These are phyloP conservation scores for Ciconia nigra DNA, from an alignment of 2,797 vertebrate genomes.

Conservation along the genomic window DNA sequence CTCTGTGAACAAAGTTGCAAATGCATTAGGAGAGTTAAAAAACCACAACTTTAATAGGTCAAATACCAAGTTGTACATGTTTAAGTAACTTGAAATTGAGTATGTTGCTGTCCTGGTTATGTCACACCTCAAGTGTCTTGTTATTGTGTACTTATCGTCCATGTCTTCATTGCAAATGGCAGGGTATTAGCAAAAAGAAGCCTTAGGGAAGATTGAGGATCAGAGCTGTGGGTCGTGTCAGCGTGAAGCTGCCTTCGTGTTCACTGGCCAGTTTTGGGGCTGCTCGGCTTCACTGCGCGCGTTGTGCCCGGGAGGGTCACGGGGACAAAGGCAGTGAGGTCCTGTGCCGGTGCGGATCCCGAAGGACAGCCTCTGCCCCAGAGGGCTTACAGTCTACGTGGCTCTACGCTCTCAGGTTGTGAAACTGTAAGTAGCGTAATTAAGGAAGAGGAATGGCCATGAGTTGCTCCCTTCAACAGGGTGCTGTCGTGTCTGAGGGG, in stretches of 20 bases:
- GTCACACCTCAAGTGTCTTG: background rate
- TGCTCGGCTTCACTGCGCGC: rapidly evolving
- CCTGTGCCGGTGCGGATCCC: background rate
- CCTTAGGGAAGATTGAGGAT: background rate
- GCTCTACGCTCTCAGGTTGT: background rate
- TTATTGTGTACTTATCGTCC: rapidly evolving
- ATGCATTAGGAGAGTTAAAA: background rate
- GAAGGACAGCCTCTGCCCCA: background rate
- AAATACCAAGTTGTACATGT: background rate
- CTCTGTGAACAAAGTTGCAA: background rate
- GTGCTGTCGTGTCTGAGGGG: background rate
- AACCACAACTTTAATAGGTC: background rate
- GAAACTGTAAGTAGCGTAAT: background rate
- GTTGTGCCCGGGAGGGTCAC: background rate
- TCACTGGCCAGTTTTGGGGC: rapidly evolving
- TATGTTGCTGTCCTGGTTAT: background rate
- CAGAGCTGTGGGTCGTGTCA: rapidly evolving
- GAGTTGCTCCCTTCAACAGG: background rate
- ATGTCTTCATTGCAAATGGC: rapidly evolving
- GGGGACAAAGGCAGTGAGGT: background rate
- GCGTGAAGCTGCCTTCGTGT: rapidly evolving
- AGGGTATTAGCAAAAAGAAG: background rate
- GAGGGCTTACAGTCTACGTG: background rate
- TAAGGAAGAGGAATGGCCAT: rapidly evolving
- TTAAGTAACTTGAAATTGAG: background rate